A percentile compares a stretch with the other conserved stretches of the same genome.
phyloP scores from a whole-genome alignment of 2,113 vertebrate species.

The Semicossyphus pulcher region DNA sequence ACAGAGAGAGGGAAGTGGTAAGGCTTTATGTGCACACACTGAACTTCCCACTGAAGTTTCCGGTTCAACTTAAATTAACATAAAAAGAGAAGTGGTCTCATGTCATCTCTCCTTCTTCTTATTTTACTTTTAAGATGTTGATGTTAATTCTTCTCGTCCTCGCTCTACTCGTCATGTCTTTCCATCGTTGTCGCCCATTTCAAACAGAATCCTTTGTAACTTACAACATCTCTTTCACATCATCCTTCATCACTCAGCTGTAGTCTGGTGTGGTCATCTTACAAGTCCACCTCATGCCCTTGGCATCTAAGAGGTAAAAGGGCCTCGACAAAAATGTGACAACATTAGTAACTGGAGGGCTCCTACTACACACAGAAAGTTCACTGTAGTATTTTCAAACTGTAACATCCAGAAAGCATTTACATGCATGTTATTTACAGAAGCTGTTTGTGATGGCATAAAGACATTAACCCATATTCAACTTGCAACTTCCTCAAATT shows the following conservation, averaged over 20 bases:
- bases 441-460: slow-evolving; percentile 1
- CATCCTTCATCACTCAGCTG: not conserved
- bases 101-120: not conserved
- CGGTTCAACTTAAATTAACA: too few species aligned
- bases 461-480: not conserved
- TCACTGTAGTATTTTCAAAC: not conserved
- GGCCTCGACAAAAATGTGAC: not conserved
- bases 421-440: not conserved
- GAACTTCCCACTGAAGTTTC: too few species aligned
- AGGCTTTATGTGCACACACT: too few species aligned
- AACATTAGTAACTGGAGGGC: slow-evolving; percentile 11
- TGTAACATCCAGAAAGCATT: not conserved
- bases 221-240: not conserved
- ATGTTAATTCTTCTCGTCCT: not conserved
- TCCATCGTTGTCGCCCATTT: not conserved
- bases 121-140: not conserved
- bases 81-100: not conserved
- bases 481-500: not conserved
- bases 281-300: not conserved
- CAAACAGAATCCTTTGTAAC: not conserved
- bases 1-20: not conserved
- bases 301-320: not conserved
- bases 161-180: not conserved
- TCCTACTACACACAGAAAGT: not conserved
- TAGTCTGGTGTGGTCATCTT: not conserved